Conservation (phyloP, 2,113 vertebrate genomes). For the Arvicanthis niloticus region DNA sequence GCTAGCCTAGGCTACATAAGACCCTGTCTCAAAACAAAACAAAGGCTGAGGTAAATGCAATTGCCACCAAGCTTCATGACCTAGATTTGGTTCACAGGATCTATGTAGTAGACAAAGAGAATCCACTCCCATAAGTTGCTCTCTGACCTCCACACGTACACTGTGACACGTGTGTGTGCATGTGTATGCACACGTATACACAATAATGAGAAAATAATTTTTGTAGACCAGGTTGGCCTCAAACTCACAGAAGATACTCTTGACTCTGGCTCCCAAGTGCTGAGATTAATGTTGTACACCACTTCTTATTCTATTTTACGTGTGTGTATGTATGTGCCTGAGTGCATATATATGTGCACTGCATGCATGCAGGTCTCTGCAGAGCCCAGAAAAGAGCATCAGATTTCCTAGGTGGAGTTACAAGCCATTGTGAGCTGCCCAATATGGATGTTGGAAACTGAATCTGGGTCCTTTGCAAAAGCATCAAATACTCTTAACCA, state of each 20-base stretch:
- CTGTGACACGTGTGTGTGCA: neutral
- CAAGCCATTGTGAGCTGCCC: neutral
- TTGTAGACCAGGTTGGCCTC: neutral
- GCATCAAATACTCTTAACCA: neutral
- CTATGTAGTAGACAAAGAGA: neutral
- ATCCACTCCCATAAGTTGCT: neutral
- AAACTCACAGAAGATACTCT: neutral
- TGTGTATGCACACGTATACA: neutral
- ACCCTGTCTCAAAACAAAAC: neutral
- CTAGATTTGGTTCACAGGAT: neutral
- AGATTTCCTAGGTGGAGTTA: neutral
- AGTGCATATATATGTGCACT: neutral
- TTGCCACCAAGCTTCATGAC: neutral
- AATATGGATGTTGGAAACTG: neutral
- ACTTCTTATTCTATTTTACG: neutral
- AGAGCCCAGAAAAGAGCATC: neutral
- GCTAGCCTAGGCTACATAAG: neutral
- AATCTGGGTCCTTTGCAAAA: neutral
- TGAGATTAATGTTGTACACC: neutral
- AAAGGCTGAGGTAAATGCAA: neutral
- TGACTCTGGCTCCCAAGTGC: neutral
- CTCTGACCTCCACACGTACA: neutral
- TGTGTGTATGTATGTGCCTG: neutral
- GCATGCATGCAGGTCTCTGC: neutral
- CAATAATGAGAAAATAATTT: neutral